Conservation (phyloP, 2,797 vertebrate species). For the Anguilla marmorata region DNA sequence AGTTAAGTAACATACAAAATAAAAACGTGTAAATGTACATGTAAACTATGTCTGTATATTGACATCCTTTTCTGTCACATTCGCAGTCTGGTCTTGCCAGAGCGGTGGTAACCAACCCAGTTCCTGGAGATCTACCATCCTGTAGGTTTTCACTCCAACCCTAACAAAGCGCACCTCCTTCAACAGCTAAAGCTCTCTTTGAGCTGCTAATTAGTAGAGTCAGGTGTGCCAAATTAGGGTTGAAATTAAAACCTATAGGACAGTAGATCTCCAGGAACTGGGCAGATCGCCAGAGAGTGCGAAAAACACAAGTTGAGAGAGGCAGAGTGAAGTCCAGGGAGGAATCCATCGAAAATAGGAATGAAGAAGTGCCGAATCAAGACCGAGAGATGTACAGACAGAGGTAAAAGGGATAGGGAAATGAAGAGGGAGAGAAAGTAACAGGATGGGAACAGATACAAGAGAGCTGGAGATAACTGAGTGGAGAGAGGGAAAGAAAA, state of each 20-base stretch:
- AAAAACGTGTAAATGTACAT: background rate
- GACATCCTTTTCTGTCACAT: slow-evolving; percentile 10
- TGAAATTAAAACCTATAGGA: too few species aligned
- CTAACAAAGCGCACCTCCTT: too few species aligned
- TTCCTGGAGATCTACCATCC: too few species aligned
- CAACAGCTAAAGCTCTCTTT: too few species aligned
- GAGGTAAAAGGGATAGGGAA: background rate
- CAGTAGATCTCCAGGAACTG: too few species aligned
- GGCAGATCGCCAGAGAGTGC: background rate
- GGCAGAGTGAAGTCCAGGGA: slow-evolving; percentile 1
- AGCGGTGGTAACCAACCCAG: background rate
- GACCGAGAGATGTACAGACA: background rate
- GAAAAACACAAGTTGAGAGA: background rate
- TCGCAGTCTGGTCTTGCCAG: background rate
- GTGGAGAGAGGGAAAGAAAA: background rate
- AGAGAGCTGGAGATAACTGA: background rate
- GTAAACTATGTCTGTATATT: background rate
- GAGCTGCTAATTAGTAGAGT: too few species aligned
- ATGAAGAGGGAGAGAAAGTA: background rate
- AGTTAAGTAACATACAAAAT: background rate
- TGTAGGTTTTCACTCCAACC: too few species aligned
- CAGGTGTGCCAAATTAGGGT: too few species aligned
- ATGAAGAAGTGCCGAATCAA: background rate
- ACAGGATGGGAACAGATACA: slow-evolving; percentile 2
- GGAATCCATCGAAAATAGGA: background rate